Percentiles rank a stretch among this genome's conserved stretches.
Evolutionary conservation across 2,888 invertebrate genomes (phyloP).

Genomic region (Aethes cnicana): DNA sequence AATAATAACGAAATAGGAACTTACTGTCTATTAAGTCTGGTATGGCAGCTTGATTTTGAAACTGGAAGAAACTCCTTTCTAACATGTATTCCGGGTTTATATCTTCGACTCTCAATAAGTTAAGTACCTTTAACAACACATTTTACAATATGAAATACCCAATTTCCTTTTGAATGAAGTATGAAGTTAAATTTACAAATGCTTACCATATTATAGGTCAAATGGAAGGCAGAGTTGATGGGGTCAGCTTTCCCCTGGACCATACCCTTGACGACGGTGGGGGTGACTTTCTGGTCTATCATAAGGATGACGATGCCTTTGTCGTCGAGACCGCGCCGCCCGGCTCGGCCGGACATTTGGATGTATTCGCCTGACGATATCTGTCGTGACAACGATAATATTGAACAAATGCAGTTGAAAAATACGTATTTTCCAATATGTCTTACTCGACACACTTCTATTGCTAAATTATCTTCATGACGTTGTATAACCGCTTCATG

Average conservation of each 20-base stretch:
- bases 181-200: background rate
- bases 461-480: too few species aligned
- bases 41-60: constrained; percentile 98
- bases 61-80: constrained; percentile 98
- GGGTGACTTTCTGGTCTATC: constrained; percentile 98
- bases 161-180: too few species aligned
- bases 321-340: constrained; percentile 97
- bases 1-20: too few species aligned
- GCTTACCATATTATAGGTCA: constrained; percentile 99
- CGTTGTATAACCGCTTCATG: too few species aligned
- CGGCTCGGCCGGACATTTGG: constrained; percentile 99
- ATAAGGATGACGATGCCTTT: constrained; percentile 98
- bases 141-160: background rate
- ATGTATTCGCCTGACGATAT: constrained; percentile 99
- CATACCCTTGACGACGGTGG: constrained; percentile 87
- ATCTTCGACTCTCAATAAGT: constrained; percentile 96
- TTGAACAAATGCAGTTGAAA: too few species aligned
- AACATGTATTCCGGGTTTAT: constrained; percentile 99
- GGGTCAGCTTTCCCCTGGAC: constrained; percentile 97
- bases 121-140: constrained; percentile 77
- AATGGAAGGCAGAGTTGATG: constrained; percentile 98
- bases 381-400: too few species aligned
- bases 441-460: too few species aligned
- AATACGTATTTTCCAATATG: too few species aligned
- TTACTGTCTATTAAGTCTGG: constrained; percentile 93